These are phyloP conservation scores for Platycheirus albimanus DNA, from an alignment of 2,888 invertebrate genomes.

Conservation along the genomic window DNA sequence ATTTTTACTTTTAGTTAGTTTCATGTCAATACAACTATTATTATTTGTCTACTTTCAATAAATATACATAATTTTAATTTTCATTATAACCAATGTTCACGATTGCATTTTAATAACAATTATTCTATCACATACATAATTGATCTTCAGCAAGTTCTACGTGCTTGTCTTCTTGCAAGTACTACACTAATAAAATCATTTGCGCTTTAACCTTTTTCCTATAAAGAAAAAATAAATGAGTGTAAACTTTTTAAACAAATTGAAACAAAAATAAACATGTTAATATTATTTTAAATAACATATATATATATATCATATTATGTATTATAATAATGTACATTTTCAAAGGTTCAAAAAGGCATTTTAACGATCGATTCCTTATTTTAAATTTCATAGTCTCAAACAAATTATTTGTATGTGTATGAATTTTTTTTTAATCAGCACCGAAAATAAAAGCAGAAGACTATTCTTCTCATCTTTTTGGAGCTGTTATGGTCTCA, in stretches of 20 bases:
- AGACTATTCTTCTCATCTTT: too few species aligned
- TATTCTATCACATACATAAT: slow-evolving; percentile 70
- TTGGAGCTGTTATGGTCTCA: too few species aligned
- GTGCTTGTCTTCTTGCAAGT: slow-evolving; percentile 18
- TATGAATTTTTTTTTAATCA: too few species aligned
- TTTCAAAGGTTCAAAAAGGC: neutral
- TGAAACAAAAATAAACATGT: neutral
- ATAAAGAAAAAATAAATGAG: slow-evolving; percentile 42
- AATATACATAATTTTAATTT: too few species aligned
- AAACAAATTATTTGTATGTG: too few species aligned
- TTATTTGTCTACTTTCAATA: slow-evolving; percentile 55
- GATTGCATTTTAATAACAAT: slow-evolving; percentile 21
- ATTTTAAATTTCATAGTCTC: too few species aligned
- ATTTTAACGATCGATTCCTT: too few species aligned
- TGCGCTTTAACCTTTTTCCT: slow-evolving; percentile 53
- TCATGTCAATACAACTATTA: slow-evolving; percentile 1
- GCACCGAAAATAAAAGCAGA: too few species aligned
- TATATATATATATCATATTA: too few species aligned
- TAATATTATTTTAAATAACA: slow-evolving; percentile 4
- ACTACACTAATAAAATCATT: slow-evolving; percentile 55
- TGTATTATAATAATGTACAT: neutral
- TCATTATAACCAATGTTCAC: slow-evolving; percentile 15
- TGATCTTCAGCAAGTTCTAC: slow-evolving; percentile 58
- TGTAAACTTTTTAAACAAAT: neutral
- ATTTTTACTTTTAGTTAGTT: too few species aligned